These are phyloP conservation scores for Leucozona laternaria DNA, from an alignment of 2,888 invertebrate species.

Conservation along the genomic window DNA sequence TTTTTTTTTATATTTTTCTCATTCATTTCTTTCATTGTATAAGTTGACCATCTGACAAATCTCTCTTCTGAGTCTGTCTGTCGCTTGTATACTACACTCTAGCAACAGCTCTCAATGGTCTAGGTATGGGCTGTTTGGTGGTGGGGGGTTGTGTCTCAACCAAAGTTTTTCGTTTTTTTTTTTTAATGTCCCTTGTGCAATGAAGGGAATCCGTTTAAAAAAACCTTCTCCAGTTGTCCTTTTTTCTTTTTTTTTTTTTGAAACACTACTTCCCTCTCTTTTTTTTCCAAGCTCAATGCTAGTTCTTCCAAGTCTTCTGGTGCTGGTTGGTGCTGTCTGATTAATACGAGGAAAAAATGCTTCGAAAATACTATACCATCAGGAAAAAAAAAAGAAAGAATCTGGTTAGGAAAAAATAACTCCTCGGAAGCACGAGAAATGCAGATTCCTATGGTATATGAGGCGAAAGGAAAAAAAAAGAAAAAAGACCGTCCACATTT, in stretches of 20 bases:
- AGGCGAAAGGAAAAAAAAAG: constrained; percentile 50
- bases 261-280: constrained; percentile 47
- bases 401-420: constrained; percentile 72
- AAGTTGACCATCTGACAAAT: constrained; percentile 76
- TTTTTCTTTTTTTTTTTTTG: constrained; percentile 40
- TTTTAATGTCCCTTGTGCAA: constrained; percentile 72
- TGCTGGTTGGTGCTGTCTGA: constrained; percentile 59
- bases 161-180: constrained; percentile 46
- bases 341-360: constrained; percentile 62
- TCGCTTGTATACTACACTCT: constrained; percentile 67
- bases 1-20: constrained; percentile 41
- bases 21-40: constrained; percentile 73
- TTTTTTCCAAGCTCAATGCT: constrained; percentile 36
- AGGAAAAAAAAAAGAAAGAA: constrained; percentile 45
- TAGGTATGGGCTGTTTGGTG: constrained; percentile 31
- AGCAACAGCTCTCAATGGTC: constrained; percentile 50
- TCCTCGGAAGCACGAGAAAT: constrained; percentile 76
- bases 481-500: constrained; percentile 63
- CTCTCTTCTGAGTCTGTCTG: constrained; percentile 74
- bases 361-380: constrained; percentile 43
- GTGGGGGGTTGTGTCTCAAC: constrained; percentile 51
- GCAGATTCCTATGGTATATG: constrained; percentile 75
- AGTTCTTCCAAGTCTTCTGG: constrained; percentile 41
- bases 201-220: constrained; percentile 70
- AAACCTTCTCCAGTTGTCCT: constrained; percentile 69